Percentiles rank a stretch among this genome's conserved stretches.
Conservation (phyloP, 2,888 invertebrate genomes). For the Synergus umbraculus region DNA sequence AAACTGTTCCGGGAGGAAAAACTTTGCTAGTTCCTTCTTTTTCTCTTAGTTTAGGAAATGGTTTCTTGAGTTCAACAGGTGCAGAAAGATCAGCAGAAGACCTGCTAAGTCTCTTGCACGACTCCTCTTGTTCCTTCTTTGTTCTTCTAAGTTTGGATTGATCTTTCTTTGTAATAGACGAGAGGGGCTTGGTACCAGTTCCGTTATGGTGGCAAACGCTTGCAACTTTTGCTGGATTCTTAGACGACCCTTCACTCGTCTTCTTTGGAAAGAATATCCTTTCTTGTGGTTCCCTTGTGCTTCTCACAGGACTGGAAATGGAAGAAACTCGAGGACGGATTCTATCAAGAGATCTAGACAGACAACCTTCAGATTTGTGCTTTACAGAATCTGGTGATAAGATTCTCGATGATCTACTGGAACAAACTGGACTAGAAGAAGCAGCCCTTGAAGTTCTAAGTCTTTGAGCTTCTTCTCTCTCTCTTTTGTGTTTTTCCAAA, state of each 20-base stretch:
- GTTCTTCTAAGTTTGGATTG: slow-evolving; percentile 55
- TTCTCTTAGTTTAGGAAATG: slow-evolving; percentile 57
- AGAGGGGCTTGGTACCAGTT: slow-evolving; percentile 12
- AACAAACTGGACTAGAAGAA: slow-evolving; percentile 58
- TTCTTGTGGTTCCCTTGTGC: slow-evolving; percentile 39
- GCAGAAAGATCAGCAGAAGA: slow-evolving; percentile 80
- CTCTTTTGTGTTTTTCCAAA: slow-evolving; percentile 74
- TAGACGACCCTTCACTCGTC: slow-evolving; percentile 43
- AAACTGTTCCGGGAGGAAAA: slow-evolving; percentile 71
- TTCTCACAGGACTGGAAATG: slow-evolving; percentile 58
- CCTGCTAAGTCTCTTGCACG: slow-evolving; percentile 71
- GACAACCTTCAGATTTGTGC: slow-evolving; percentile 59
- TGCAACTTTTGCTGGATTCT: slow-evolving; percentile 44
- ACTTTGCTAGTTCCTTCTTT: slow-evolving; percentile 46
- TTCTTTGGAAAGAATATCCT: slow-evolving; percentile 45
- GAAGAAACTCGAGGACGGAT: slow-evolving; percentile 51
- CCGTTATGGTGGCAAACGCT: slow-evolving; percentile 45
- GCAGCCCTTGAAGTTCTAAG: slow-evolving; percentile 54
- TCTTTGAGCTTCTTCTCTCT: slow-evolving; percentile 56
- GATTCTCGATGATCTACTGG: slow-evolving; percentile 47
- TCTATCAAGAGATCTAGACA: slow-evolving; percentile 50
- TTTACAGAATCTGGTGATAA: slow-evolving; percentile 53
- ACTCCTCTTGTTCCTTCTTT: slow-evolving; percentile 66
- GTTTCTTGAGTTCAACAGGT: slow-evolving; percentile 77
- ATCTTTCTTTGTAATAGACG: slow-evolving; percentile 49